Base-by-base conservation (phyloP, 1,140 invertebrate genomes). In the Heliconius hewitsoni region DNA sequence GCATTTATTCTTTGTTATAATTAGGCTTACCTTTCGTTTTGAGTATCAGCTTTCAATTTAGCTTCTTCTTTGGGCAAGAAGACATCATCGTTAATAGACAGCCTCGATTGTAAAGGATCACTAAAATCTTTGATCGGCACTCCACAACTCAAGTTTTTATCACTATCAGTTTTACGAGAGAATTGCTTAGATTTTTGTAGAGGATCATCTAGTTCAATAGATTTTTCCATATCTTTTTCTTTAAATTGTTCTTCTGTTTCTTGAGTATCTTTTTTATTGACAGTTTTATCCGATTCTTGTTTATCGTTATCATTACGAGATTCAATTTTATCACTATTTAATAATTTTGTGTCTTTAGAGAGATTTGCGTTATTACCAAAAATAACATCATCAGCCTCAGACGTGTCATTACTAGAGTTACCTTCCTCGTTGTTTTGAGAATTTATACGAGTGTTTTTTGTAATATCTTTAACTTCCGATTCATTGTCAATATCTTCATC, bases 61-160 rank as follows among this genome's bases (percentile, higher is more conserved):
- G 87, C 89, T 52, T 93, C 91, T 74, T 91, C 90, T 77, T 89
- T 90, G 8, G 90, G 88, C 73, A 94, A 71, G 81, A 94, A 95
- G 9, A 95, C 94, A 1, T 95, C 92, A 76, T 95, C 95, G n/a
- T 96, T 96, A 8, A 95, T 92, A 13, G 96, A 96, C 37, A 96
- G 87, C 77, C 96, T 96, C 4, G 96, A 95, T 55, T 97, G 96
- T 34, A 98, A 91, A 0, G 98, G 98, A 95, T 98, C 97, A 81
- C 97, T 97, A 79, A 96, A 96, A 85, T 98, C 97, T 60, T 89
- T 83, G 11, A 95, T 94, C 0, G 94, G 92, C 8, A 95, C 92
- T 8, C 94, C 94, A 75, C 92, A 94, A 80, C 93, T 95, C 23
- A 91, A 81, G 70, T 89, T 94, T 71, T 93, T 94, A 76, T 95